Percentiles rank a stretch among this genome's conserved stretches.
These are phyloP conservation scores for Barnardius zonarius DNA, from an alignment of 2,113 vertebrate species.

Conservation along the genomic window DNA sequence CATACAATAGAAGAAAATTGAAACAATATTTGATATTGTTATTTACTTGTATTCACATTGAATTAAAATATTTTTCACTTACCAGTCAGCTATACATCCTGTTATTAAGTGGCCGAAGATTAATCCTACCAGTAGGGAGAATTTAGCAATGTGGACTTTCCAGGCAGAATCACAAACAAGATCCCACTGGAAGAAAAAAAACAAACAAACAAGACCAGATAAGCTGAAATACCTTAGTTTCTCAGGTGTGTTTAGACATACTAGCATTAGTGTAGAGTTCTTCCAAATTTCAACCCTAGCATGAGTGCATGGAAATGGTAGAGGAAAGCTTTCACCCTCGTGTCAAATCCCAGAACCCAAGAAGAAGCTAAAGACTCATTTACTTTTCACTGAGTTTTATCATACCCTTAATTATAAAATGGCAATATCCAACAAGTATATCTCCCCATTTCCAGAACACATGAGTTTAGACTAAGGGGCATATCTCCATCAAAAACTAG, in stretches of 20 bases:
- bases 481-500: neutral
- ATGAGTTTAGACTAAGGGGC: neutral
- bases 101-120: slow-evolving; percentile 97
- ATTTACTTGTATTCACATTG: neutral
- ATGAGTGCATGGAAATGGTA: neutral
- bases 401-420: neutral
- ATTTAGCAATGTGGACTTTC: slow-evolving; percentile 98
- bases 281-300: neutral
- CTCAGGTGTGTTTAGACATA: neutral
- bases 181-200: slow-evolving; percentile 86
- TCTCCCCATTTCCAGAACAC: neutral
- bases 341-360: neutral
- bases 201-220: neutral
- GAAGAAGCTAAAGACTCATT: neutral
- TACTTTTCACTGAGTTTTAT: neutral
- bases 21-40: neutral
- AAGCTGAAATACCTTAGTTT: neutral
- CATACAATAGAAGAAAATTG: neutral
- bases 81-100: slow-evolving; percentile 98
- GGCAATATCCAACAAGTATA: neutral
- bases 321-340: neutral
- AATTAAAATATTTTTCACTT: slow-evolving; percentile 57
- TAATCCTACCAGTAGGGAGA: slow-evolving; percentile 94
- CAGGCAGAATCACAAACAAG: slow-evolving; percentile 95
- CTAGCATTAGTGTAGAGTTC: neutral